These are phyloP conservation scores for Dermatophagoides farinae DNA, from an alignment of 1,140 invertebrate species.

Conservation along the genomic window DNA sequence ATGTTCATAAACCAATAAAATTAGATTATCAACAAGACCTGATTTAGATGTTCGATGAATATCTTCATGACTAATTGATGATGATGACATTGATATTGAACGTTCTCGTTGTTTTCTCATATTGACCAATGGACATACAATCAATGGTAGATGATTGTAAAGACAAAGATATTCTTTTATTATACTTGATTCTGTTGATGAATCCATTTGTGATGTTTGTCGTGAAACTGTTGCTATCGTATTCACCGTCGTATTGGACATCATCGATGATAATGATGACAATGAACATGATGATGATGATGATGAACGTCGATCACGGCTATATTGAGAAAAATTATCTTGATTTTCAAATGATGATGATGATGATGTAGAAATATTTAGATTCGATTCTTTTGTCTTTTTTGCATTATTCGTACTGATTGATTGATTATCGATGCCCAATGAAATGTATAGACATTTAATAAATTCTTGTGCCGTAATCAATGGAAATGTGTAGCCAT, in stretches of 20 bases:
- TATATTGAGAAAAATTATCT: not conserved
- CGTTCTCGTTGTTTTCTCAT: not conserved
- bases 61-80: not conserved
- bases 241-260: not conserved
- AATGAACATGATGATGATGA: not conserved
- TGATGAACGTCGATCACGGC: not conserved
- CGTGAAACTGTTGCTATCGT: not conserved
- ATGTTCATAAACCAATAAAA: slow-evolving; percentile 1
- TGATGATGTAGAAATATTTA: too few relatives aligned
- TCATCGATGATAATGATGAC: not conserved
- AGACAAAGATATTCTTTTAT: not conserved
- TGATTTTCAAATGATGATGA: not conserved
- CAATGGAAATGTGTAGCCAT: not conserved
- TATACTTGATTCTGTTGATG: not conserved
- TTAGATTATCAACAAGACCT: not conserved
- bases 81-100: not conserved
- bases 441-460: not conserved
- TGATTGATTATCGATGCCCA: not conserved
- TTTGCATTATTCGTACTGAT: not conserved
- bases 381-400: not conserved
- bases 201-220: not conserved
- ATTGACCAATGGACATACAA: not conserved
- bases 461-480: not conserved
- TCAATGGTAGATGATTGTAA: slow-evolving; percentile 1
- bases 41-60: not conserved